phyloP scores from a whole-genome alignment of 2,113 vertebrate genomes.

The Podarcis raffonei region DNA sequence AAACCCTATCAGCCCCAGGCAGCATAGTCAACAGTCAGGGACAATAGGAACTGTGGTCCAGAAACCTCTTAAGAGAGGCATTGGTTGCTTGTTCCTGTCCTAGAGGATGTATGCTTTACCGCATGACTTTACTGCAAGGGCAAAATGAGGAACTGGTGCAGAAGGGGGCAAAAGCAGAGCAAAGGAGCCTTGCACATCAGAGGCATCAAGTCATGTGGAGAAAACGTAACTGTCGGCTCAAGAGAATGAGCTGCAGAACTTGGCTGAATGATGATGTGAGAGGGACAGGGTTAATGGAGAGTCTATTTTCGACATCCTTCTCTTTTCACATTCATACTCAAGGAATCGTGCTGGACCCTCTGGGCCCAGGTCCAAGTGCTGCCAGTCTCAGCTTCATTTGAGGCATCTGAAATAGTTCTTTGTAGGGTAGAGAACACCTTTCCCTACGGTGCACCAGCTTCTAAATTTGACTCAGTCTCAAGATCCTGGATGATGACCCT shows the following conservation, averaged over 20 bases:
- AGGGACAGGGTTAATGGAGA: neutral
- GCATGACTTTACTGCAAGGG: neutral
- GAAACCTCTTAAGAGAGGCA: too few species aligned
- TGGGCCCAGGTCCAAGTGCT: neutral
- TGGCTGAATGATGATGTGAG: neutral
- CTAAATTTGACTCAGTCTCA: neutral
- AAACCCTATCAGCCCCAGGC: too few species aligned
- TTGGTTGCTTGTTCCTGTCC: too few species aligned
- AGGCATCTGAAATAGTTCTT: neutral
- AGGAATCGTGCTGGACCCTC: neutral
- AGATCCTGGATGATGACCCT: neutral
- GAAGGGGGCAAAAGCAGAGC: neutral
- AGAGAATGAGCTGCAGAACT: neutral
- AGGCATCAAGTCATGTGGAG: neutral
- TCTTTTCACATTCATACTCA: neutral
- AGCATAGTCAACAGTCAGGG: neutral
- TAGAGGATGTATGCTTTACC: neutral
- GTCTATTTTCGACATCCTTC: neutral
- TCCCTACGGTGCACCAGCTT: neutral
- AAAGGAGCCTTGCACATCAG: neutral
- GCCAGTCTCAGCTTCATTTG: neutral
- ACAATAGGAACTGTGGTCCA: neutral
- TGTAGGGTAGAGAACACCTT: neutral
- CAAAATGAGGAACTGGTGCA: neutral
- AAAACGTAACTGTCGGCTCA: neutral